phyloP scores from a whole-genome alignment of 2,888 invertebrate species.

The Allygus modestus region DNA sequence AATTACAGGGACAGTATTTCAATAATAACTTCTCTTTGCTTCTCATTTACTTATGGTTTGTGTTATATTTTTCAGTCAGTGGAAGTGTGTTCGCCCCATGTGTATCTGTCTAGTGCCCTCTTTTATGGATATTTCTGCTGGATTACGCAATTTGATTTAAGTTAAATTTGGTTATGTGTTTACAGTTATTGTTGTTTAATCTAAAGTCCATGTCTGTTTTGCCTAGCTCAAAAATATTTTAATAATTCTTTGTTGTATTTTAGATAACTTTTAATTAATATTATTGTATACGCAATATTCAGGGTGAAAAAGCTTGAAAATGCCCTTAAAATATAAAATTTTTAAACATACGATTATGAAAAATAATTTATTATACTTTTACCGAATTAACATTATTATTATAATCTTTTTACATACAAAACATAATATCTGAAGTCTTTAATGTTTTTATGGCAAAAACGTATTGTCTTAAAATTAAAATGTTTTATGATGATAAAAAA shows the following conservation, averaged over 20 bases:
- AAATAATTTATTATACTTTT: no score
- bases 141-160: conserved; percentile 21
- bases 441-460: no score
- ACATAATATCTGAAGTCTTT: no score
- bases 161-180: conserved; percentile 4
- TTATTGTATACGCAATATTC: neutral
- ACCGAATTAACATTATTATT: no score
- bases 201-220: conserved; percentile 44
- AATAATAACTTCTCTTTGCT: no score
- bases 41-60: no score
- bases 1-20: no score
- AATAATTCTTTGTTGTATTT: neutral
- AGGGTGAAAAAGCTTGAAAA: neutral
- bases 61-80: conserved; percentile 31
- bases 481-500: no score
- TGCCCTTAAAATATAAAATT: neutral
- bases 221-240: neutral
- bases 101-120: conserved; percentile 36
- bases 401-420: no score
- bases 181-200: conserved; percentile 26
- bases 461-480: no score
- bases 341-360: no score
- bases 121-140: conserved; percentile 26
- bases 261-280: neutral
- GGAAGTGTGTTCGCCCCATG: neutral